These are phyloP conservation scores for Cyclura pinguis DNA, from an alignment of 2,797 vertebrate species.

Conservation along the genomic window DNA sequence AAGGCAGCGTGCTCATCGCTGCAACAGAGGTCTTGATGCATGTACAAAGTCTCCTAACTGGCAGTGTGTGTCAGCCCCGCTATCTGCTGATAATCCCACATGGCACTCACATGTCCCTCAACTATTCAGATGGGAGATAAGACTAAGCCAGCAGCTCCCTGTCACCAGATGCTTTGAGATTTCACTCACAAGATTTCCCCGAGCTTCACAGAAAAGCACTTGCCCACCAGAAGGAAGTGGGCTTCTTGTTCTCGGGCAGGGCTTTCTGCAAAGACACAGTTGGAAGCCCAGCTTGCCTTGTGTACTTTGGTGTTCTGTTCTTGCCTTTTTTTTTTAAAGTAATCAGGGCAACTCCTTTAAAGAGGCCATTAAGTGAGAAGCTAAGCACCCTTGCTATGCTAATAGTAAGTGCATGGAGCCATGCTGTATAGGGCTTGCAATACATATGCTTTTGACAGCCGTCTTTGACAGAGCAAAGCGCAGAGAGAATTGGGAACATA, in stretches of 20 bases:
- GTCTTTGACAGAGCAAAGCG: neutral
- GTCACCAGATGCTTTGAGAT: constrained; percentile 17
- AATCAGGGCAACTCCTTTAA: neutral
- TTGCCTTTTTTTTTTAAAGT: neutral
- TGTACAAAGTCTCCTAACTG: neutral
- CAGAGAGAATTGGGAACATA: neutral
- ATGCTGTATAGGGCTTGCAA: neutral
- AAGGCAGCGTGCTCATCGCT: neutral
- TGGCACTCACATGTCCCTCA: constrained; percentile 45
- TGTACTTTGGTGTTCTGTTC: neutral
- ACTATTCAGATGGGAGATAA: neutral
- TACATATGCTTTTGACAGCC: neutral
- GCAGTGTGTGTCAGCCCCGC: constrained; percentile 22
- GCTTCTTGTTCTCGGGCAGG: neutral
- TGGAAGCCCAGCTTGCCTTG: neutral
- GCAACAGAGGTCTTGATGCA: neutral
- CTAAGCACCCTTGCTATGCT: neutral
- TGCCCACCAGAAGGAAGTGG: neutral
- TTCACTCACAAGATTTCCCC: constrained; percentile 18
- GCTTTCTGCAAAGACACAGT: neutral
- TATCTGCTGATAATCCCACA: constrained; percentile 48
- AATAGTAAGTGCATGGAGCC: neutral
- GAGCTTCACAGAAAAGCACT: neutral
- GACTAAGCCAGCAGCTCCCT: constrained; percentile 36
- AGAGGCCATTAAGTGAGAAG: neutral